phyloP scores from a whole-genome alignment of 2,797 vertebrate species.

The Dromococcyx pavoninus region DNA sequence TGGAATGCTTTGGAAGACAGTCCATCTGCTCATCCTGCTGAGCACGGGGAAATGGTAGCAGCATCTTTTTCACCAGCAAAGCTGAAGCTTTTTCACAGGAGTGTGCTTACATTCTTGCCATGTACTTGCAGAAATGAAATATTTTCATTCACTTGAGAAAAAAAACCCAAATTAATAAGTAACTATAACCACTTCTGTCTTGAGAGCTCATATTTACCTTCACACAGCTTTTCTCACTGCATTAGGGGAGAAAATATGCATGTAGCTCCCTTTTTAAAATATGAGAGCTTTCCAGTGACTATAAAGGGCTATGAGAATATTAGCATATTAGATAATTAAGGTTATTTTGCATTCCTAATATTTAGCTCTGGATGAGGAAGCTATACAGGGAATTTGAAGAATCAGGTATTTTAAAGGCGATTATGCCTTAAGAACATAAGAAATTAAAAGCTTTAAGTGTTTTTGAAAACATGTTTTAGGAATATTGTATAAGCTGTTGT shows the following conservation, averaged over 20 bases:
- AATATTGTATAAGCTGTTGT: background rate
- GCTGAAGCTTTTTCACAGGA: background rate
- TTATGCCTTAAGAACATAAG: background rate
- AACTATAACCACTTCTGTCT: background rate
- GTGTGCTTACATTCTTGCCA: background rate
- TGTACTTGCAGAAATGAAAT: background rate
- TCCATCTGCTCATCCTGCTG: background rate
- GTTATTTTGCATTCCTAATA: constrained; percentile 32
- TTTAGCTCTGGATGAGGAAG: background rate
- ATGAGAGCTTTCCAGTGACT: background rate
- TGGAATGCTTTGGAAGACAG: background rate
- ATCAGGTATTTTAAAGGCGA: constrained; percentile 20
- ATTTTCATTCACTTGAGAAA: background rate
- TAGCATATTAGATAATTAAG: constrained; percentile 1
- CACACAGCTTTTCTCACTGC: background rate
- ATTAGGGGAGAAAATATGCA: background rate
- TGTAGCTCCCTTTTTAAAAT: background rate
- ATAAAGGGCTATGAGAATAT: background rate
- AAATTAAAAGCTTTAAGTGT: constrained; percentile 36
- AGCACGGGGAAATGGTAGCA: background rate
- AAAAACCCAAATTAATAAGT: background rate
- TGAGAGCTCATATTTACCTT: background rate
- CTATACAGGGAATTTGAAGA: background rate
- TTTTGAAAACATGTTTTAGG: background rate
- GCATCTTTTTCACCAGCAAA: background rate